These are phyloP conservation scores for Pararge aegeria DNA, from an alignment of 1,140 invertebrate genomes.

Conservation along the genomic window DNA sequence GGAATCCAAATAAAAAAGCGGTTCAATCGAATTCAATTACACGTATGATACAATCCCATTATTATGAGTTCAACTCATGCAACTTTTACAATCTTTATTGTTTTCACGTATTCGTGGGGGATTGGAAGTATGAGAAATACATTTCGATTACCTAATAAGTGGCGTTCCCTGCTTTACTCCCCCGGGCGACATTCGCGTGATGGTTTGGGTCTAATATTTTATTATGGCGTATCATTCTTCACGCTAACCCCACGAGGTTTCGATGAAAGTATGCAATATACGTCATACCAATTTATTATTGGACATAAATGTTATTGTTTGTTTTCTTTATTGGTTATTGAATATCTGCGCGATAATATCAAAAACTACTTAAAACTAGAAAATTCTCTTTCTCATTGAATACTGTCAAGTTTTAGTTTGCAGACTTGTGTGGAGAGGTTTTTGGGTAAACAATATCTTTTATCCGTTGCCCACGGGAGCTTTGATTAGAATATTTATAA, in stretches of 20 bases:
- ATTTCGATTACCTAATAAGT: conserved; percentile 20
- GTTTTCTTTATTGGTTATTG: not conserved
- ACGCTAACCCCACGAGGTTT: conserved; percentile 5
- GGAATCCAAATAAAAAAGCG: no score
- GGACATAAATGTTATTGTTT: conserved; percentile 12
- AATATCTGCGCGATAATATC: not conserved
- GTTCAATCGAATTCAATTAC: no score
- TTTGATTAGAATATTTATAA: no score
- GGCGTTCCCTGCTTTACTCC: conserved; percentile 8
- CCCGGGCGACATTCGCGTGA: conserved; percentile 13
- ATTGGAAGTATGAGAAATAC: conserved; percentile 7
- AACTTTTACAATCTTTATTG: conserved; percentile 19
- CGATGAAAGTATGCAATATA: conserved; percentile 17
- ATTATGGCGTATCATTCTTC: conserved; percentile 21
- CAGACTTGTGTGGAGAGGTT: no score
- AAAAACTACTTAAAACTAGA: no score
- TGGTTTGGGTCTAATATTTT: conserved; percentile 10
- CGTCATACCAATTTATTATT: conserved; percentile 16
- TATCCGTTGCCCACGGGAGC: no score
- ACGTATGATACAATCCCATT: no score
- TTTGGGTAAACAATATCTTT: no score
- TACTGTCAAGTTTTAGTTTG: no score
- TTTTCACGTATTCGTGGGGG: conserved; percentile 13
- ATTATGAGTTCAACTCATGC: no score
- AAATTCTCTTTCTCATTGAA: no score